Conservation (phyloP, 2,113 vertebrate genomes). For the Scolopax mira region DNA sequence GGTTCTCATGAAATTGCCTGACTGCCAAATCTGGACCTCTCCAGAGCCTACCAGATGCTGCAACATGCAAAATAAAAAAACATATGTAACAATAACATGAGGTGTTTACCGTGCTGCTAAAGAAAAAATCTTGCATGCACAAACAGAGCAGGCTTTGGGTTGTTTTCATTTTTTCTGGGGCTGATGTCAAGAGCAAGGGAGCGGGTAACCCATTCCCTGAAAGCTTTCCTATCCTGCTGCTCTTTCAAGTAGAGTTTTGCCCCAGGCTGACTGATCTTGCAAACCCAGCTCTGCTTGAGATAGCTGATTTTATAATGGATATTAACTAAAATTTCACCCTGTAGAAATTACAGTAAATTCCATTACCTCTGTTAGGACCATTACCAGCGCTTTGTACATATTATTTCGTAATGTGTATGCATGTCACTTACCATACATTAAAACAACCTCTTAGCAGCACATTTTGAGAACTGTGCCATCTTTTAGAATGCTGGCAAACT, state of each 20-base stretch:
- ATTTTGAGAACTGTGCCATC: not conserved
- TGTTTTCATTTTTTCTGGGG: not conserved
- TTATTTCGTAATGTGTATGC: not conserved
- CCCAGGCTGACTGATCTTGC: constrained; percentile 21
- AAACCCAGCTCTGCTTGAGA: constrained; percentile 8
- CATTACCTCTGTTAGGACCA: constrained; percentile 6
- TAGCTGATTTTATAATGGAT: constrained; percentile 23
- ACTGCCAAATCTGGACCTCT: not conserved
- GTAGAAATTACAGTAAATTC: constrained; percentile 39
- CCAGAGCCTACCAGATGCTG: not conserved
- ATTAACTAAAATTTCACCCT: constrained; percentile 30
- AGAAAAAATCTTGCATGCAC: not conserved
- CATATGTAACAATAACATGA: not conserved
- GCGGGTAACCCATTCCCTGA: not conserved
- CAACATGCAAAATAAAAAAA: not conserved
- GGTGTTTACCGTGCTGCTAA: not conserved
- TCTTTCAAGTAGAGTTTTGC: constrained; percentile 18
- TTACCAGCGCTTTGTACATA: not conserved
- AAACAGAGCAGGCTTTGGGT: not conserved
- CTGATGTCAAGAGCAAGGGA: not conserved
- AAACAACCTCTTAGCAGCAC: not conserved
- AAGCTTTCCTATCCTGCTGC: not conserved
- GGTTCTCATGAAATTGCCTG: rapidly evolving
- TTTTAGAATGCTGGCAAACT: constrained; percentile 18
- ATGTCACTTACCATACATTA: not conserved